These are phyloP conservation scores for Drosophila kuntzei DNA, from an alignment of 2,888 invertebrate genomes.

Conservation along the genomic window DNA sequence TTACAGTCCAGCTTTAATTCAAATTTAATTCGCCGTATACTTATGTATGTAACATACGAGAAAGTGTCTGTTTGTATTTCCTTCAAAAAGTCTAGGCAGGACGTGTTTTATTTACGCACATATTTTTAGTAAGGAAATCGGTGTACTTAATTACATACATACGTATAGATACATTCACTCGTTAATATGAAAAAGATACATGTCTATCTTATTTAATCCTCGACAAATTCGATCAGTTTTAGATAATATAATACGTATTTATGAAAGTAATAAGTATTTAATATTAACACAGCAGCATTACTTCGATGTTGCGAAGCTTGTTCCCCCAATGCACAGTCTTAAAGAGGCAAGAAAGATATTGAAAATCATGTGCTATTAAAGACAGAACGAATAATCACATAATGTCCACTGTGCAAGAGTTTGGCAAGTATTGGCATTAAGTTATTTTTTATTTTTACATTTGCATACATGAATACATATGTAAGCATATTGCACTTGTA, in stretches of 20 bases:
- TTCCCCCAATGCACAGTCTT: not conserved
- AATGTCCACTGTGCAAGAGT: conserved; percentile 2
- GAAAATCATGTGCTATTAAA: too few relatives aligned
- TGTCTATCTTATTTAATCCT: conserved; percentile 2
- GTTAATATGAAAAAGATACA: too few relatives aligned
- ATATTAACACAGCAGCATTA: conserved; percentile 26
- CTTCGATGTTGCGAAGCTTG: conserved; percentile 17
- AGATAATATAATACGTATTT: conserved; percentile 11
- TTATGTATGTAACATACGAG: too few relatives aligned
- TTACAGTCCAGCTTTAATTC: conserved; percentile 1
- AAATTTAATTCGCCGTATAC: conserved; percentile 8
- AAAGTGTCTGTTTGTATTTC: conserved; percentile 3
- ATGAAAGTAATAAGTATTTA: conserved; percentile 6
- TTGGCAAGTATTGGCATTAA: conserved; percentile 10
- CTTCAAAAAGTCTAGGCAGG: not conserved
- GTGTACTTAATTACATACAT: conserved; percentile 8
- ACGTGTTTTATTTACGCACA: not conserved
- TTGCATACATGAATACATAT: conserved; percentile 1
- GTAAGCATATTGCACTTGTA: conserved; percentile 4
- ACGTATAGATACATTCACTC: too few relatives aligned
- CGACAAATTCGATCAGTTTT: conserved; percentile 24
- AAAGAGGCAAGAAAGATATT: too few relatives aligned
- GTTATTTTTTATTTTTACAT: not conserved
- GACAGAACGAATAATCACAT: not conserved
- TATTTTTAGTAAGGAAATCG: conserved; percentile 5